A percentile compares a stretch with the other conserved stretches of the same genome.
Conservation (phyloP, 2,888 invertebrate species). For the Acrobasis suavella region DNA sequence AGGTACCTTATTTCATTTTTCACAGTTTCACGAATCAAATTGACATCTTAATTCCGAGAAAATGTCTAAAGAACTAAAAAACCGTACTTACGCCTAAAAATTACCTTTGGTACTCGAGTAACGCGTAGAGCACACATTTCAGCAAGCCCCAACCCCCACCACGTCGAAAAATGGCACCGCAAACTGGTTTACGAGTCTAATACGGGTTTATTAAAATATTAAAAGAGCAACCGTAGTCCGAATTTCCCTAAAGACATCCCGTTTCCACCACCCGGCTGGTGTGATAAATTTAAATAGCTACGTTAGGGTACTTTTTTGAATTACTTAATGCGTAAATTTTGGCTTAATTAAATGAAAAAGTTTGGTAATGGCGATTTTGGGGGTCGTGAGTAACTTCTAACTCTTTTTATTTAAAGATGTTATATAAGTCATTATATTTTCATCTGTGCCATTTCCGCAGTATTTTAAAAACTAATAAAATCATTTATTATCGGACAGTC, state of each 20-base stretch:
- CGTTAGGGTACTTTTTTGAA: slow-evolving; percentile 12
- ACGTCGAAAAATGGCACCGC: slow-evolving; percentile 64
- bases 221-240: slow-evolving; percentile 74
- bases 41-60: too few species aligned
- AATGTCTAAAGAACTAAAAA: too few species aligned
- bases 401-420: not conserved
- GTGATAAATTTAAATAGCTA: slow-evolving; percentile 72
- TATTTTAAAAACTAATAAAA: too few species aligned
- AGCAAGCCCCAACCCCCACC: not conserved
- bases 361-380: slow-evolving; percentile 11
- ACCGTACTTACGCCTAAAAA: too few species aligned
- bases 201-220: slow-evolving; percentile 82
- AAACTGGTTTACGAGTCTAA: slow-evolving; percentile 81
- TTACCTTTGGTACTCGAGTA: not conserved
- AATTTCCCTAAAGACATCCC: slow-evolving; percentile 79
- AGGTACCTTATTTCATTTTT: too few species aligned
- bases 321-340: slow-evolving; percentile 16
- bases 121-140: not conserved
- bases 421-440: not conserved
- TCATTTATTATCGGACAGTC: too few species aligned
- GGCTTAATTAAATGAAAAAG: slow-evolving; percentile 20
- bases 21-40: too few species aligned
- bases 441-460: too few species aligned
- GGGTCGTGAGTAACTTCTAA: not conserved
- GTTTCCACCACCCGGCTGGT: slow-evolving; percentile 59